Evolutionary conservation across 2,797 vertebrate genomes (phyloP).

Genomic region (Poeciliopsis gracilis): DNA sequence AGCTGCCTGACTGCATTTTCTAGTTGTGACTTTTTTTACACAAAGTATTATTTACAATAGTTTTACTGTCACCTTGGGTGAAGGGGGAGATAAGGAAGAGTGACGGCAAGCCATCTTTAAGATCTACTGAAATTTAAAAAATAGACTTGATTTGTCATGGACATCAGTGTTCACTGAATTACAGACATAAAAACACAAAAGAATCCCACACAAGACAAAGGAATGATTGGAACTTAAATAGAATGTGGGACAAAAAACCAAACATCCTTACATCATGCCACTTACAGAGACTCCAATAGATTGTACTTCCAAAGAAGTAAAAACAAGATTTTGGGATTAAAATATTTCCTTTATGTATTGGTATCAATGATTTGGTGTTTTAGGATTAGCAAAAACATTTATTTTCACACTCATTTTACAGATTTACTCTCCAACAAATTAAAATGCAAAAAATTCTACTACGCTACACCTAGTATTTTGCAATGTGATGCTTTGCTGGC

Average conservation of each 20-base stretch:
- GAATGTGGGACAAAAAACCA: too few species aligned
- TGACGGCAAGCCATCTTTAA: too few species aligned
- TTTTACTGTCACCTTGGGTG: background rate
- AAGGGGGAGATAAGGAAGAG: too few species aligned
- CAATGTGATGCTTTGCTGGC: conserved; percentile 18
- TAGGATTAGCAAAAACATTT: background rate
- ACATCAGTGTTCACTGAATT: too few species aligned
- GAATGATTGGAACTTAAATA: too few species aligned
- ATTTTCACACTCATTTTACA: background rate
- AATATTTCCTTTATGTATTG: background rate
- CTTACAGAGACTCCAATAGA: conserved; percentile 2
- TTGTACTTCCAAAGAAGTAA: conserved; percentile 3
- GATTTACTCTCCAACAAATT: background rate
- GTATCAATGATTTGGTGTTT: background rate
- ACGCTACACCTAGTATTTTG: background rate
- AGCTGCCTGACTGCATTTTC: conserved; percentile 11
- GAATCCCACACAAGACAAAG: too few species aligned
- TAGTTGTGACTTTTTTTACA: conserved; percentile 12
- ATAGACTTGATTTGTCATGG: too few species aligned
- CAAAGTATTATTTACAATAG: conserved; percentile 5
- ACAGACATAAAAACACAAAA: too few species aligned
- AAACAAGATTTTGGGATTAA: background rate
- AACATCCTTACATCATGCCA: too few species aligned
- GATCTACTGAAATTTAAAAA: too few species aligned
- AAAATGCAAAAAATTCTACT: background rate